These are phyloP conservation scores for Speoplatyrhinus poulsoni DNA, from an alignment of 2,113 vertebrate species.

Conservation along the genomic window DNA sequence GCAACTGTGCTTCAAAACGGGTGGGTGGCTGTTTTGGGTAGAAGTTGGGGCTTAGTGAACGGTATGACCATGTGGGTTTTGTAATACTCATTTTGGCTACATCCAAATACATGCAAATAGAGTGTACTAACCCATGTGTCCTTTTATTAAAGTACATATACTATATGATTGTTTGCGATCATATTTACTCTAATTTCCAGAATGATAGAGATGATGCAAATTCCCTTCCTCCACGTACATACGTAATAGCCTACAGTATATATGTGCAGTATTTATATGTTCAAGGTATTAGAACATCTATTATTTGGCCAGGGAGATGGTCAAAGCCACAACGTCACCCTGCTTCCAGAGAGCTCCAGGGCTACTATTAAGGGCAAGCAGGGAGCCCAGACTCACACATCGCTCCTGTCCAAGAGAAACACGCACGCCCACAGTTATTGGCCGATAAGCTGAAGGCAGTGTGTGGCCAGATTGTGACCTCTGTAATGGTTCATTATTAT, in stretches of 20 bases:
- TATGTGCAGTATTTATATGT: conserved; percentile 52
- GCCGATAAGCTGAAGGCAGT: conserved; percentile 70
- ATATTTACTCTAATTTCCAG: conserved; percentile 13
- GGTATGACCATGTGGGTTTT: no score
- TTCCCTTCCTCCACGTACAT: conserved; percentile 52
- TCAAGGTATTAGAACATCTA: conserved; percentile 79
- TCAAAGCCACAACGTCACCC: conserved; percentile 79
- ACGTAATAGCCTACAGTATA: no score
- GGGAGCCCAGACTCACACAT: conserved; percentile 79
- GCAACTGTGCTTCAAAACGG: no score
- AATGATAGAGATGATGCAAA: conserved; percentile 40
- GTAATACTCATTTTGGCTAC: no score
- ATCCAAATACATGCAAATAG: no score
- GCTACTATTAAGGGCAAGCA: conserved; percentile 83
- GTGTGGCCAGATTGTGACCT: conserved; percentile 78
- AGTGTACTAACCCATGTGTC: no score
- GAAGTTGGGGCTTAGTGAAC: no score
- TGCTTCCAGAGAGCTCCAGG: conserved; percentile 80
- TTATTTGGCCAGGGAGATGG: conserved; percentile 73
- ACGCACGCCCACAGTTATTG: conserved; percentile 62
- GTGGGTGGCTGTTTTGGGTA: no score
- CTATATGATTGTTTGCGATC: conserved; percentile 26
- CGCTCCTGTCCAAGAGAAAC: conserved; percentile 73
- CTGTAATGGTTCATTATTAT: conserved; percentile 68
- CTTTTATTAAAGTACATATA: conserved; percentile 15